Percentiles rank a stretch among this genome's conserved stretches.
phyloP scores from a whole-genome alignment of 2,888 invertebrate genomes.

The Philereme vetulata region DNA sequence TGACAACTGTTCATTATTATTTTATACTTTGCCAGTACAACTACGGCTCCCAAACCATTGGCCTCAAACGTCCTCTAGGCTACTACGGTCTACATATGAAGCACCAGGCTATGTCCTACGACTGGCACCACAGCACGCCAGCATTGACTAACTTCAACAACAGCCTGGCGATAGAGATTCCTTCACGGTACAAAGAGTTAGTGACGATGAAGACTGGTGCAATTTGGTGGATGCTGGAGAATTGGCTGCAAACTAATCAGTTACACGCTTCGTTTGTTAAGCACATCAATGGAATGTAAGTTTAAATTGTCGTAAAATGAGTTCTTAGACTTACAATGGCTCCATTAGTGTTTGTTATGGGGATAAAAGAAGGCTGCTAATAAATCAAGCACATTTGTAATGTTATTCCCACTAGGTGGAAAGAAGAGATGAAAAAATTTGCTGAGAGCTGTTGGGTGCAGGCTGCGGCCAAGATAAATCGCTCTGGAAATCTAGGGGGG shows the following conservation, averaged over 20 bases:
- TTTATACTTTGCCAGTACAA: conserved; percentile 53
- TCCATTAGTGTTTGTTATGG: no score
- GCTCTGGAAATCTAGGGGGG: no score
- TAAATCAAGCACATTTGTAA: no score
- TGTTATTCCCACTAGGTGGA: no score
- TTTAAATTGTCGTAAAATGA: neutral
- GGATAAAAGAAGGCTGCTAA: no score
- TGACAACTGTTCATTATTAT: neutral
- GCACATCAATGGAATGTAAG: conserved; percentile 64
- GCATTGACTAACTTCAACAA: conserved; percentile 62
- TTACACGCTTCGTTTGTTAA: conserved; percentile 63
- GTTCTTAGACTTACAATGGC: no score
- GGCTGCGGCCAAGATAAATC: no score
- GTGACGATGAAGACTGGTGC: conserved; percentile 74
- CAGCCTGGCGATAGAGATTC: conserved; percentile 65
- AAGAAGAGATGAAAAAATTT: no score
- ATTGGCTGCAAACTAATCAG: conserved; percentile 70
- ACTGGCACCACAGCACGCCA: conserved; percentile 66
- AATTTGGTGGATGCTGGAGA: conserved; percentile 76
- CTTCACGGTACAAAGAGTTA: conserved; percentile 60
- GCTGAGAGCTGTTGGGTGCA: no score
- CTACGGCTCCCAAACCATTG: conserved; percentile 43
- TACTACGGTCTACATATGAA: conserved; percentile 67
- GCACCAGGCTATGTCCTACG: conserved; percentile 65
- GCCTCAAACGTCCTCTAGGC: conserved; percentile 46